Evolutionary conservation across 2,888 invertebrate genomes (phyloP).

Genomic region (Sesamia inferens): DNA sequence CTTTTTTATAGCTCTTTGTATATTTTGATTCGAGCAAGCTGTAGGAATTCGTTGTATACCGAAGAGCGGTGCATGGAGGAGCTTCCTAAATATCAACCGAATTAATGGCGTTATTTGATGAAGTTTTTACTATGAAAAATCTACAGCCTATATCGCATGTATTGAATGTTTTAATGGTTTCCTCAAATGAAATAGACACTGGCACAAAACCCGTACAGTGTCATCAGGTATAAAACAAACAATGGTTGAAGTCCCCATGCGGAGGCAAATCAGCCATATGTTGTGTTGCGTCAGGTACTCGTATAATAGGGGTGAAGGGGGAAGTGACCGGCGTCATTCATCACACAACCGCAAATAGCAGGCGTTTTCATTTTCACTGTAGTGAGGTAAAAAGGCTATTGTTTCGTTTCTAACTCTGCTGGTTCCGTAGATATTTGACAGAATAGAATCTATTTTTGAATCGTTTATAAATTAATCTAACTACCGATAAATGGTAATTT

Average conservation of each 20-base stretch:
- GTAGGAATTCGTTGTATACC: background rate
- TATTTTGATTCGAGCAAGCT: background rate
- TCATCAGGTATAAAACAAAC: slow-evolving; percentile 76
- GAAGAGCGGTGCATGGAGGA: no score
- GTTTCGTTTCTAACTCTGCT: slow-evolving; percentile 29
- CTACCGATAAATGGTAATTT: no score
- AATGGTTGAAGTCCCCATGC: slow-evolving; percentile 71
- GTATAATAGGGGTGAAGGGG: slow-evolving; percentile 77
- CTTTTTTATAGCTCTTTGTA: background rate
- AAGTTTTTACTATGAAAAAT: background rate
- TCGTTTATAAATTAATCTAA: background rate
- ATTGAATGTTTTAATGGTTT: background rate
- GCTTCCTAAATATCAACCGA: no score
- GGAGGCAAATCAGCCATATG: slow-evolving; percentile 84
- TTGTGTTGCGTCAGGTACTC: slow-evolving; percentile 83
- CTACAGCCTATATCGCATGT: background rate
- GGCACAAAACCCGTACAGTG: slow-evolving; percentile 9
- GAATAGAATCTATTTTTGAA: background rate
- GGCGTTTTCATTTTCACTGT: slow-evolving; percentile 79
- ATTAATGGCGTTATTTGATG: background rate
- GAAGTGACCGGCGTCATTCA: slow-evolving; percentile 85
- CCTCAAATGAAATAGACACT: background rate
- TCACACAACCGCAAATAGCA: slow-evolving; percentile 81
- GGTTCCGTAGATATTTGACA: slow-evolving; percentile 53
- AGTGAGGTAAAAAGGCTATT: slow-evolving; percentile 70